A percentile compares a stretch with the other conserved stretches of the same genome.
phyloP scores from a whole-genome alignment of 2,797 vertebrate genomes.

The Darevskia nairensis region DNA sequence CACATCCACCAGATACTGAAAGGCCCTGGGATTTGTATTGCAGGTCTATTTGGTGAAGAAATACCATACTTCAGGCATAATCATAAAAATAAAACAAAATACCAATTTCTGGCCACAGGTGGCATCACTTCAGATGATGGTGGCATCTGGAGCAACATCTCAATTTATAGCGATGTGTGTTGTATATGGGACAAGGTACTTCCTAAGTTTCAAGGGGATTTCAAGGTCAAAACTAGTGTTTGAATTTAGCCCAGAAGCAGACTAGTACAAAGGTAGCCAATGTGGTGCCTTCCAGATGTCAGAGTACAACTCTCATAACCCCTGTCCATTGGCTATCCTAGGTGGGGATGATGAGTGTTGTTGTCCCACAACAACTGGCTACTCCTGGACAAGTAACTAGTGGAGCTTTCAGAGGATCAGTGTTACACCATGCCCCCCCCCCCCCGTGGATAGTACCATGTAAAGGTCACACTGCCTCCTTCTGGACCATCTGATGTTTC shows the following conservation, averaged over 20 bases:
- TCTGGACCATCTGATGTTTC: background rate
- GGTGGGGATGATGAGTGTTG: no score
- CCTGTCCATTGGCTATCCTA: no score
- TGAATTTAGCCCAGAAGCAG: background rate
- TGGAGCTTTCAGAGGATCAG: background rate
- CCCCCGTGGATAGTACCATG: no score
- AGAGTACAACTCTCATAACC: no score
- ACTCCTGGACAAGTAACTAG: background rate
- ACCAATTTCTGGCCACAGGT: background rate
- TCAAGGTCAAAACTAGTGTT: background rate
- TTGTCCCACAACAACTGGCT: no score
- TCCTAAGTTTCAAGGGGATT: background rate
- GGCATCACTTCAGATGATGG: background rate
- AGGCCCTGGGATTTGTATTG: background rate
- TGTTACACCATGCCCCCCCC: no score
- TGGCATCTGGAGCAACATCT: background rate
- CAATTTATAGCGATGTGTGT: background rate
- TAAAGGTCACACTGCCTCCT: background rate
- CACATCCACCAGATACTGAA: background rate
- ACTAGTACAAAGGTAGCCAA: background rate
- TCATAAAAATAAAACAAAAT: background rate
- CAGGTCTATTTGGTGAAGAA: background rate
- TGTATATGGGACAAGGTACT: background rate
- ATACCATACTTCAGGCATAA: no score
- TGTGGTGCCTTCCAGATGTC: no score